Evolutionary conservation across 2,888 invertebrate species (phyloP).

Genomic region (Caenorhabditis angaria): DNA sequence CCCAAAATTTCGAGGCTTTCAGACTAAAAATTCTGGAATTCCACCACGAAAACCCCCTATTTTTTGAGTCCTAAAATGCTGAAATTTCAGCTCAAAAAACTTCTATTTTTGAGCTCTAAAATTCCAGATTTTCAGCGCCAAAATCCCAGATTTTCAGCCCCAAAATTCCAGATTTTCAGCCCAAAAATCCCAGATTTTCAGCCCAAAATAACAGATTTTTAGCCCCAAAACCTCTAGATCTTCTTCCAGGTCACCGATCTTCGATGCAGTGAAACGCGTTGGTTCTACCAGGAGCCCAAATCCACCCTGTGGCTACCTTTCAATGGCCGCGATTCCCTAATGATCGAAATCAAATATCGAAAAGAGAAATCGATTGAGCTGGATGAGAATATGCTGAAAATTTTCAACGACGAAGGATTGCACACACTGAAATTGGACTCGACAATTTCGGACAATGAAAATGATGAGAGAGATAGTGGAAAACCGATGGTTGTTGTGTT

Average conservation of each 20-base stretch:
- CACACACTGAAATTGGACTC: background rate
- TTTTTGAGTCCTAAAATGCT: too few species aligned
- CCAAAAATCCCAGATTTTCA: too few species aligned
- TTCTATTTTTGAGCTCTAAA: too few species aligned
- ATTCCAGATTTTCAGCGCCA: too few species aligned
- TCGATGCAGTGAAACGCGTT: conserved; percentile 63
- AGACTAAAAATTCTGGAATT: too few species aligned
- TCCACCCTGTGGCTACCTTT: conserved; percentile 48
- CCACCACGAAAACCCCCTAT: too few species aligned
- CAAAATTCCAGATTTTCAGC: too few species aligned
- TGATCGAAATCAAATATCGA: conserved; percentile 67
- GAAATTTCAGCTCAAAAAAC: too few species aligned
- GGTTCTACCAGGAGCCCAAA: conserved; percentile 63
- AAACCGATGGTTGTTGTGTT: conserved; percentile 63
- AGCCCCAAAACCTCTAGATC: background rate
- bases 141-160: too few species aligned
- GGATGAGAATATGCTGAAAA: conserved; percentile 40
- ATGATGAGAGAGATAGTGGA: conserved; percentile 8
- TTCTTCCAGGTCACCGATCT: conserved; percentile 59
- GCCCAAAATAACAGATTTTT: too few species aligned
- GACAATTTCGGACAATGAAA: background rate
- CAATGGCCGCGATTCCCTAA: conserved; percentile 66
- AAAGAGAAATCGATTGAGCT: conserved; percentile 48
- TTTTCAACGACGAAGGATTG: conserved; percentile 21
- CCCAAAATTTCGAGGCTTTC: too few species aligned